Percentiles rank a stretch among this genome's conserved stretches.
Evolutionary conservation across 2,797 vertebrate species (phyloP).

Genomic region (Gallinago solitaria): DNA sequence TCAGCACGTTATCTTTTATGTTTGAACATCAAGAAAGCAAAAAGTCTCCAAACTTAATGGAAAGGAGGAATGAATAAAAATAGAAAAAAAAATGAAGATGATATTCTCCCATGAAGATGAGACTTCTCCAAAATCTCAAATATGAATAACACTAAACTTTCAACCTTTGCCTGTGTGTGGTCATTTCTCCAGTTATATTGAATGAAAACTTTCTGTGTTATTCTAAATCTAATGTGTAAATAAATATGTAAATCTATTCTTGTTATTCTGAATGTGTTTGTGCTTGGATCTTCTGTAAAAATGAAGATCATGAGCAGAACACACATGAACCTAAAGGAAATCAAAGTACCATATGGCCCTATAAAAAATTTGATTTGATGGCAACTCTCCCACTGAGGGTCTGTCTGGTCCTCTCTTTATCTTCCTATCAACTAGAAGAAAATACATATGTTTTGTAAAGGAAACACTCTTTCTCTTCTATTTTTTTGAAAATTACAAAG

Average conservation of each 20-base stretch:
- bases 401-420: background rate
- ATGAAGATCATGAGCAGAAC: background rate
- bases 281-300: background rate
- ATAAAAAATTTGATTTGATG: background rate
- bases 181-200: background rate
- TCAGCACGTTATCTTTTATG: background rate
- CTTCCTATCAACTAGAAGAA: background rate
- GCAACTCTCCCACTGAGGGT: background rate
- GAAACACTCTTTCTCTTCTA: fast-evolving
- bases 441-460: background rate
- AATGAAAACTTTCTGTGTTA: background rate
- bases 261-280: background rate
- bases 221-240: background rate
- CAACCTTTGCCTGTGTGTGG: background rate
- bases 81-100: background rate
- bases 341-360: background rate
- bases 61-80: background rate
- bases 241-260: no score
- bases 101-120: background rate
- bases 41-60: background rate
- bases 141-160: background rate
- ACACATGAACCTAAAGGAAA: background rate
- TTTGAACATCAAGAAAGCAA: background rate
- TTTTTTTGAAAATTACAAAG: background rate
- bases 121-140: background rate